Conservation (phyloP, 1,140 invertebrate genomes). For the Bombus picipes region DNA sequence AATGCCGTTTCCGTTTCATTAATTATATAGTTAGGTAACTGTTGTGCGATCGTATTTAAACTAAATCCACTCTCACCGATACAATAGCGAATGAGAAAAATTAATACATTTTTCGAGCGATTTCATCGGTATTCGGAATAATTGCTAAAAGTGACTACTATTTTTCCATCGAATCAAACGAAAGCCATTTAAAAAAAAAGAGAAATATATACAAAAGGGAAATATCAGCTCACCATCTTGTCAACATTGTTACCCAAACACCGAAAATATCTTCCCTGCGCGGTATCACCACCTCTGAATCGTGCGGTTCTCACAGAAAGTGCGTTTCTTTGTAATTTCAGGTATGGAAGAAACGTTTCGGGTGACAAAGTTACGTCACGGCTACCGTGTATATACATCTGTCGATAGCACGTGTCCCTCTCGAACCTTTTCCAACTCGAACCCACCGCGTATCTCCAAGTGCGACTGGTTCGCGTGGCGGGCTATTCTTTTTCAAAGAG, state of each 20-base stretch:
- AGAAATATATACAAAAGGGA: no score
- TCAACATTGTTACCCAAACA: neutral
- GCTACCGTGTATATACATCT: conserved; percentile 2
- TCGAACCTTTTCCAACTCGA: conserved; percentile 6
- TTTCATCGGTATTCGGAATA: no score
- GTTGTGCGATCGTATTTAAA: neutral
- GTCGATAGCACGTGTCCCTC: neutral
- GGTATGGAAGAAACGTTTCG: conserved; percentile 1
- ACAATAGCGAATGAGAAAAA: neutral
- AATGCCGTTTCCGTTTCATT: neutral
- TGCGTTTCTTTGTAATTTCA: conserved; percentile 28
- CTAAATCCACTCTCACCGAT: neutral
- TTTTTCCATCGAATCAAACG: neutral
- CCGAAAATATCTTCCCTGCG: neutral
- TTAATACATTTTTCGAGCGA: neutral
- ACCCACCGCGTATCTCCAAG: neutral
- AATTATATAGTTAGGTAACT: neutral
- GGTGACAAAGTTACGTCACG: conserved; percentile 29
- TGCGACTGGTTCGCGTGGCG: neutral
- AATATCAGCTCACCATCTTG: neutral
- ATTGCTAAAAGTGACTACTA: neutral
- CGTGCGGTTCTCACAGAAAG: conserved; percentile 13
- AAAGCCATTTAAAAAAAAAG: neutral
- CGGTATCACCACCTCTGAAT: neutral
- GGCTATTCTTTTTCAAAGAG: conserved; percentile 46